Percentiles rank a stretch among this genome's conserved stretches.
phyloP scores from a whole-genome alignment of 2,888 invertebrate genomes.

The Caenorhabditis wallacei region DNA sequence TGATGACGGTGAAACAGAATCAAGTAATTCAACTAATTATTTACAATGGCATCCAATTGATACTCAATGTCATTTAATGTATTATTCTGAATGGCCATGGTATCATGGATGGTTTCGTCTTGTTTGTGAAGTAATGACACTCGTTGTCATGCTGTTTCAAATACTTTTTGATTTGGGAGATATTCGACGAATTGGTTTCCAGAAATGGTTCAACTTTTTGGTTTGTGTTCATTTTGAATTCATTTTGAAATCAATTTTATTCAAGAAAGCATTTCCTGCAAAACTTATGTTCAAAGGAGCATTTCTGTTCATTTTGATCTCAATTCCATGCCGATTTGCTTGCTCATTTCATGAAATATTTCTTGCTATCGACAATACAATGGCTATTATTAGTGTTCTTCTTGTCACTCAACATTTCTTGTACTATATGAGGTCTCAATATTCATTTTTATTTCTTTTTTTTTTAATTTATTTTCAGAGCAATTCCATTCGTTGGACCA shows the following conservation, averaged over 20 bases:
- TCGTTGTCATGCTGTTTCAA: constrained; percentile 75
- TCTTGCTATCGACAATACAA: constrained; percentile 71
- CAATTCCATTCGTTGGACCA: constrained; percentile 89
- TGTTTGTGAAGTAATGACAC: constrained; percentile 72
- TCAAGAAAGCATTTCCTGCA: constrained; percentile 91
- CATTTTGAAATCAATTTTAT: not conserved
- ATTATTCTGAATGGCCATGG: constrained; percentile 67
- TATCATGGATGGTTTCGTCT: constrained; percentile 72
- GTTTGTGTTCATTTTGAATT: constrained; percentile 18
- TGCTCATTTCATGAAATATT: constrained; percentile 64
- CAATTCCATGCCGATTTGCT: constrained; percentile 89
- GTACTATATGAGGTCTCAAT: constrained; percentile 67
- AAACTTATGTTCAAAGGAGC: constrained; percentile 96
- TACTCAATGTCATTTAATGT: constrained; percentile 69
- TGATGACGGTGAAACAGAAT: constrained; percentile 55
- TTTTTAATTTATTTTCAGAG: constrained; percentile 53
- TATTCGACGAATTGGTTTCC: constrained; percentile 77
- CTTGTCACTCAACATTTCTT: constrained; percentile 73
- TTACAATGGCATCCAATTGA: constrained; percentile 50
- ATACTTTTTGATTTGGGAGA: constrained; percentile 76
- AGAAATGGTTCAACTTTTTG: constrained; percentile 88
- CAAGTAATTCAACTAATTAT: constrained; percentile 44
- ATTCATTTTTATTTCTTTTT: not conserved
- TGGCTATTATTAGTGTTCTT: constrained; percentile 71
- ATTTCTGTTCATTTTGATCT: constrained; percentile 91